Base-by-base conservation (phyloP, 2,797 vertebrate species). In the Champsocephalus gunnari region DNA sequence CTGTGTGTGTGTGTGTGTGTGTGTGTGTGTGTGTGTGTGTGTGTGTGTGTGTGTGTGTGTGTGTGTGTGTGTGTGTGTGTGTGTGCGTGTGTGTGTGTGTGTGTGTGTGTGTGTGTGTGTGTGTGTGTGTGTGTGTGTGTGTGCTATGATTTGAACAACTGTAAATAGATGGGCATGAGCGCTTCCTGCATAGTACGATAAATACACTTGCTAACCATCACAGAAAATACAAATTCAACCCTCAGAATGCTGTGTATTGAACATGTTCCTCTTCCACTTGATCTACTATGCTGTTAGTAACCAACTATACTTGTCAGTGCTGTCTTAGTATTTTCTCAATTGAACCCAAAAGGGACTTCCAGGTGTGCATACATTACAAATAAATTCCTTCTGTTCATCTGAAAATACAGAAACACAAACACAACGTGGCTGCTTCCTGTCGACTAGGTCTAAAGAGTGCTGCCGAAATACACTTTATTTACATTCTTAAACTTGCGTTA, bases 141-240 rank as follows among this genome's bases (percentile, higher is more conserved):
- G 34, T 60, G 12, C 59, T 48, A 3, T 44, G n/a, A 38, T 24
- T 55, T 41, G 28, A 59, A 44, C 32, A 5, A 13, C 38, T 59
- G 71, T 47, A 10, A 17, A 66, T 48, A 62, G 57, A 28, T 28
- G 24, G 14, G 14, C 43, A 43, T 43, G 1, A 56, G 19, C 10
- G 44, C 17, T 24, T 34, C 48, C 34, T 48, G 14, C 49, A 28
- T 28, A 49, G 12, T 47, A 44, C 12, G 17, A 61, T 0, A 13
- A 17, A 44, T 43, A 4, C 55, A 50, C 32, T 12, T 60, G 38
- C 9, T 41, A 21, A 56, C 32, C 32, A 32, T 13, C 9, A 19
- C 71, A 65, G 71, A 72, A 56, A 24, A 0, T 28, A 63, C n/a
- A 4, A 56, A 43, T 48, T 44, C 55, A 43, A 44, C n/a, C n/a